These are phyloP conservation scores for Pseudococcus longispinus DNA, from an alignment of 2,888 invertebrate genomes.

Conservation along the genomic window DNA sequence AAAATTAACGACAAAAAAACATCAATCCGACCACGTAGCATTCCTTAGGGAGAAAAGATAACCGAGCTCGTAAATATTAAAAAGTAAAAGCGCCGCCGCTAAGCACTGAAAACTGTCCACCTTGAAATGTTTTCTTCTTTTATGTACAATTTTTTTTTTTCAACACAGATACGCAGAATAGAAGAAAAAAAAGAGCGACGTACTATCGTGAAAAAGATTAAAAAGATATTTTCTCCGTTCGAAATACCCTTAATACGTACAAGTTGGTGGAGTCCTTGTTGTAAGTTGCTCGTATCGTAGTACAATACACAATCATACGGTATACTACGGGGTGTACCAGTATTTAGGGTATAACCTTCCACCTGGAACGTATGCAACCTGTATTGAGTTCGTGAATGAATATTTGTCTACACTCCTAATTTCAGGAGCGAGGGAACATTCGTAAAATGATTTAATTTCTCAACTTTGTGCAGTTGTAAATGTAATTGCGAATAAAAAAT, in stretches of 20 bases:
- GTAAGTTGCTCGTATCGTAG: no score
- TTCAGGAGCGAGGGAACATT: no score
- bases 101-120: conserved; percentile 31
- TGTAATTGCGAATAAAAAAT: no score
- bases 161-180: neutral
- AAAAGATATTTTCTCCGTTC: conserved; percentile 17
- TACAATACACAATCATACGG: no score
- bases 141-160: neutral
- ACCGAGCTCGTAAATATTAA: conserved; percentile 31
- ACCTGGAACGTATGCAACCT: no score
- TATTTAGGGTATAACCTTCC: no score
- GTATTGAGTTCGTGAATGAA: no score
- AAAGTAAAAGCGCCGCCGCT: conserved; percentile 14
- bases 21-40: conserved; percentile 22
- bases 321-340: no score
- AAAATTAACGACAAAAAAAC: conserved; percentile 31
- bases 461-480: no score
- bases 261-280: no score
- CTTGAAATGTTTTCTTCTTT: conserved; percentile 23
- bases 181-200: neutral
- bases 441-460: no score
- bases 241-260: conserved; percentile 17
- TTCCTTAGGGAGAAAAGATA: conserved; percentile 18
- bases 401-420: no score
- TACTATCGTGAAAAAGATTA: neutral